Percentiles rank a stretch among this genome's conserved stretches.
phyloP scores from a whole-genome alignment of 2,888 invertebrate genomes.

The Drosophila leonis region DNA sequence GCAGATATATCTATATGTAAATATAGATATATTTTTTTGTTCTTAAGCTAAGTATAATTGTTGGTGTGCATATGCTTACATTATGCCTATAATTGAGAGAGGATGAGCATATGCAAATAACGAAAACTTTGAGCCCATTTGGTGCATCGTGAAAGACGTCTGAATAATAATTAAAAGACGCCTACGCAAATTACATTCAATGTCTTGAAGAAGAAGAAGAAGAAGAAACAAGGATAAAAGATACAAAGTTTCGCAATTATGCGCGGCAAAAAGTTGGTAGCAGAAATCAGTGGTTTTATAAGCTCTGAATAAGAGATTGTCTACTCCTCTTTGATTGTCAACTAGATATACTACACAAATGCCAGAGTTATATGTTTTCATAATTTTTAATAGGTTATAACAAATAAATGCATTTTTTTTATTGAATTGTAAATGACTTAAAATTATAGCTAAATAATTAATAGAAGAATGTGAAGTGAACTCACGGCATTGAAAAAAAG shows the following conservation, averaged over 20 bases:
- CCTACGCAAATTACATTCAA: not conserved
- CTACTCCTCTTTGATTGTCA: not conserved
- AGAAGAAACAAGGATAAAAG: not conserved
- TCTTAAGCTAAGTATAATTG: slow-evolving; percentile 3
- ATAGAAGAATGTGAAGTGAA: not conserved
- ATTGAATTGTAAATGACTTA: not conserved
- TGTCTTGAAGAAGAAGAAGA: not conserved
- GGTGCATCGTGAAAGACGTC: not conserved
- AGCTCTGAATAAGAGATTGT: slow-evolving; percentile 1
- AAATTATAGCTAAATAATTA: no score
- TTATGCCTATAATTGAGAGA: not conserved
- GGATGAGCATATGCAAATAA: slow-evolving; percentile 9
- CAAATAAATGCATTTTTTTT: not conserved
- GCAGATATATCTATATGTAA: not conserved
- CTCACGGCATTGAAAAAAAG: no score
- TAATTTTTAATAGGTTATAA: not conserved
- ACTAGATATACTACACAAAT: not conserved
- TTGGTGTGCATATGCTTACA: not conserved
- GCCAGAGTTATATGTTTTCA: not conserved
- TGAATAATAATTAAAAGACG: slow-evolving; percentile 9
- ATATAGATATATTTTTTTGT: not conserved
- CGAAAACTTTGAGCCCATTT: slow-evolving; percentile 6
- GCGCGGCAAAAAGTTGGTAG: not conserved
- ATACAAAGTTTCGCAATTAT: slow-evolving; percentile 14
- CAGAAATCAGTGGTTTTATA: not conserved